Evolutionary conservation across 2,888 invertebrate genomes (phyloP).

Genomic region (Gastracanthus pulcherrimus): DNA sequence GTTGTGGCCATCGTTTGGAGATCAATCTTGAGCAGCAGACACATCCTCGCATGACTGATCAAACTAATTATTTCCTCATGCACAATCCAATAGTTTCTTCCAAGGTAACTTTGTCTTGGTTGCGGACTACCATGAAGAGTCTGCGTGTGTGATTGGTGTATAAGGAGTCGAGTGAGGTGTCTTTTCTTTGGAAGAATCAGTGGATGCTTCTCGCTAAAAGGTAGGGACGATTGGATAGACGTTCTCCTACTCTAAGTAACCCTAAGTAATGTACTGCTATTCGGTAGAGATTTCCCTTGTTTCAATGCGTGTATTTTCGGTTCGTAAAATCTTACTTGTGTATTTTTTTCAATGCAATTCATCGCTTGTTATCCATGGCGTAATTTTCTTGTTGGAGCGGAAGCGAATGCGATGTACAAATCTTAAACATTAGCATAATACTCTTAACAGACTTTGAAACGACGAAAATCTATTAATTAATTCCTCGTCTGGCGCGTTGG

Average conservation of each 20-base stretch:
- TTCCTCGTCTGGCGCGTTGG: background rate
- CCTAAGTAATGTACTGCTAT: background rate
- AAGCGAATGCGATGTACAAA: background rate
- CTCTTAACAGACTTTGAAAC: background rate
- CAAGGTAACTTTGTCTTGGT: background rate
- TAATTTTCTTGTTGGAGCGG: background rate
- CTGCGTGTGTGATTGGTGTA: background rate
- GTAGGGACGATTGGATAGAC: background rate
- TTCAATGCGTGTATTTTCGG: background rate
- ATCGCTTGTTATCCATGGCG: background rate
- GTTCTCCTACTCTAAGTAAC: background rate
- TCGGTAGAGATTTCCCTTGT: background rate
- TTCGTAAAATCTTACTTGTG: background rate
- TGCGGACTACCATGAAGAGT: background rate
- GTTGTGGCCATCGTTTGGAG: no score
- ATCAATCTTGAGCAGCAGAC: background rate
- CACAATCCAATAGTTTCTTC: background rate
- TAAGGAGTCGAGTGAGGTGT: background rate
- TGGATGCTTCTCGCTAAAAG: background rate
- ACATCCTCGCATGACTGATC: background rate
- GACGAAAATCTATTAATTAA: background rate
- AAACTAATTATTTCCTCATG: background rate
- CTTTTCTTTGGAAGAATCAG: background rate
- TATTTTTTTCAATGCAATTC: no score
- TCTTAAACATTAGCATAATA: background rate